Base-by-base conservation (phyloP, 2,113 vertebrate species). In the Rhabdornis inornatus region DNA sequence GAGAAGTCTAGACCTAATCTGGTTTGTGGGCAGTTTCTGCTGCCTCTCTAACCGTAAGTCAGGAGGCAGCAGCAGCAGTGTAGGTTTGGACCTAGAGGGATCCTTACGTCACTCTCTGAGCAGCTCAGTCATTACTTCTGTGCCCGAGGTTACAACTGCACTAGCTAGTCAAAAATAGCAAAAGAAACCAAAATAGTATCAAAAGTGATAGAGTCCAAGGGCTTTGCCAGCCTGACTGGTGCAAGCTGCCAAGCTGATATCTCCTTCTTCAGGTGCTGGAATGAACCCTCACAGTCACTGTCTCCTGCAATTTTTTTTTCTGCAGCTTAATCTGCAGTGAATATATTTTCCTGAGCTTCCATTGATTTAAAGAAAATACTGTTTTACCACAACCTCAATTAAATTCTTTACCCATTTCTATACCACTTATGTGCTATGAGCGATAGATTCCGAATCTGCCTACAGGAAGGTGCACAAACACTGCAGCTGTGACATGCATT, bases 181-280 rank as follows among this genome's bases (percentile, higher is more conserved):
- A 53, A 60, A 83, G 25, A 66, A 70, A 81, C 28, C 63, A 49
- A 65, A 85, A 83, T 4, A 77, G 30, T 37, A 23, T 79, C 35
- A 45, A 31, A 87, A 76, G 49, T 10, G 15, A 50, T 5, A 27
- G 22, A 88, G 59, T 44, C 42, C 40, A 50, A 74, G 31, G 20
- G 27, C 53, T 83, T 56, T 85, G 40, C 53, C 83, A 90, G 65
- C 21, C 57, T 79, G 74, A 15, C 39, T 40, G n/a, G 45, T 77
- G 37, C 55, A 83, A 60, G n/a, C 42, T 93, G 75, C 55, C 57
- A 87, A 64, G 25, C 6, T 3, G 1, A 7, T 8, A 30, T 42
- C 25, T 60, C 33, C 64, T 66, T 25, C 35, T 71, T 55, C 0
- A 0, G 49, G 23, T 24, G 42, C 20, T 1, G 3, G n/a, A 83